Evolutionary conservation across 1,140 invertebrate species (phyloP).

Genomic region (Acyrthosiphon pisum): DNA sequence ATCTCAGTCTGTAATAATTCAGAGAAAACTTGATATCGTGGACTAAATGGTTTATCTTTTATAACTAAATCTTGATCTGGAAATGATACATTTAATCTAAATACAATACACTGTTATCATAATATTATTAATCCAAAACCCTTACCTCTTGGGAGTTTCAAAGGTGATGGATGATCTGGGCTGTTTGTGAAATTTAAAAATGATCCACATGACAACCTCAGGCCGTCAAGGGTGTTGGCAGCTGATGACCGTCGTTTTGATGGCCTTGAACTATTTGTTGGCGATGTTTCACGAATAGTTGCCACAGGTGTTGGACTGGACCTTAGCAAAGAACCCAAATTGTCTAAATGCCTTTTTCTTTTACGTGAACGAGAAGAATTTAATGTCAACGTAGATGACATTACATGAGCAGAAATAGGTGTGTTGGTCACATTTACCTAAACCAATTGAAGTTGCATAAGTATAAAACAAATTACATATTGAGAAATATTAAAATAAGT

Average conservation of each 20-base stretch:
- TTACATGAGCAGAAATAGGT: conserved; percentile 7
- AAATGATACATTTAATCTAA: neutral
- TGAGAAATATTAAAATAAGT: conserved; percentile 57
- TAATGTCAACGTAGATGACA: conserved; percentile 48
- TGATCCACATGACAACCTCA: conserved; percentile 83
- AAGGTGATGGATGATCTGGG: conserved; percentile 65
- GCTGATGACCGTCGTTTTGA: conserved; percentile 82
- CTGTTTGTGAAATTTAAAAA: conserved; percentile 85
- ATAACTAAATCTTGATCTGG: conserved; percentile 59
- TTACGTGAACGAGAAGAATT: conserved; percentile 45
- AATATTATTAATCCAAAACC: neutral
- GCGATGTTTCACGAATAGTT: conserved; percentile 45
- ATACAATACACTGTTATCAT: neutral
- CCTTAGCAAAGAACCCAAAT: conserved; percentile 29
- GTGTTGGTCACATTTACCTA: conserved; percentile 49
- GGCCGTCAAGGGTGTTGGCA: conserved; percentile 73
- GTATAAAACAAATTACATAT: neutral
- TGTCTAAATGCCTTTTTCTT: conserved; percentile 53
- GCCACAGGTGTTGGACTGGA: conserved; percentile 34
- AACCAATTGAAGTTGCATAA: neutral
- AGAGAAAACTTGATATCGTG: conserved; percentile 86
- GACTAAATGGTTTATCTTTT: conserved; percentile 67
- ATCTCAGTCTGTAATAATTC: conserved; percentile 95
- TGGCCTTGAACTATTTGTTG: conserved; percentile 44
- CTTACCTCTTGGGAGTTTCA: conserved; percentile 47